Evolutionary conservation across 2,797 vertebrate genomes (phyloP).

Genomic region (Otus scops): DNA sequence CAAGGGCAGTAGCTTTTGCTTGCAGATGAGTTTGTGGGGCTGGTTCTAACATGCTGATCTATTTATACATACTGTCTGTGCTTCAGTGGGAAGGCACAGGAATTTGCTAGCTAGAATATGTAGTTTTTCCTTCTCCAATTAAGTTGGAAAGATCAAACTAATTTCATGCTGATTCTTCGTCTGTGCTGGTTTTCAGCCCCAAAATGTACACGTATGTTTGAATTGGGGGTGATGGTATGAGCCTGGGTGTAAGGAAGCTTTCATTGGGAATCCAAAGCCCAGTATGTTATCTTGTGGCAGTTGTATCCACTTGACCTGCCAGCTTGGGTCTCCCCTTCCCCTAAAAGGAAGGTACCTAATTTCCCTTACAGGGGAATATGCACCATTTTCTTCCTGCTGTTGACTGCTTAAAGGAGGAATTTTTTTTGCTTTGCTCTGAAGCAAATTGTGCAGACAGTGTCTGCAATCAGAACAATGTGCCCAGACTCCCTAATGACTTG

Average conservation of each 20-base stretch:
- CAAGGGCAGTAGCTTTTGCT: not conserved
- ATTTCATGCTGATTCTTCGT: not conserved
- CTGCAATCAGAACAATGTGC: not conserved
- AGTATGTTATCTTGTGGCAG: not conserved
- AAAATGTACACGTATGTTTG: fast-evolving
- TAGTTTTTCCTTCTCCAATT: not conserved
- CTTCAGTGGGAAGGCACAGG: not conserved
- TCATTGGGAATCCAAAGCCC: not conserved
- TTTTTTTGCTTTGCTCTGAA: not conserved
- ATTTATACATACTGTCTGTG: not conserved
- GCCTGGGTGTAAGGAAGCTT: not conserved
- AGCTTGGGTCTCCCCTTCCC: not conserved
- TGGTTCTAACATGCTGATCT: not conserved
- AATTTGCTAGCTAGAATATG: not conserved
- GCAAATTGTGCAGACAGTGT: not conserved
- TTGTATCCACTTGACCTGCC: not conserved
- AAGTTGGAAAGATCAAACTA: not conserved
- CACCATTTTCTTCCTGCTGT: not conserved
- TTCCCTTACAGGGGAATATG: not conserved
- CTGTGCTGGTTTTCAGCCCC: not conserved
- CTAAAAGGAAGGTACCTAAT: not conserved
- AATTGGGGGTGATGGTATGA: not conserved
- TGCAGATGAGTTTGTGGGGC: not conserved
- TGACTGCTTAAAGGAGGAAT: not conserved
- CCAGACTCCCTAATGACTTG: not conserved